Conservation (phyloP, 2,888 invertebrate species). For the Torymus texanus region DNA sequence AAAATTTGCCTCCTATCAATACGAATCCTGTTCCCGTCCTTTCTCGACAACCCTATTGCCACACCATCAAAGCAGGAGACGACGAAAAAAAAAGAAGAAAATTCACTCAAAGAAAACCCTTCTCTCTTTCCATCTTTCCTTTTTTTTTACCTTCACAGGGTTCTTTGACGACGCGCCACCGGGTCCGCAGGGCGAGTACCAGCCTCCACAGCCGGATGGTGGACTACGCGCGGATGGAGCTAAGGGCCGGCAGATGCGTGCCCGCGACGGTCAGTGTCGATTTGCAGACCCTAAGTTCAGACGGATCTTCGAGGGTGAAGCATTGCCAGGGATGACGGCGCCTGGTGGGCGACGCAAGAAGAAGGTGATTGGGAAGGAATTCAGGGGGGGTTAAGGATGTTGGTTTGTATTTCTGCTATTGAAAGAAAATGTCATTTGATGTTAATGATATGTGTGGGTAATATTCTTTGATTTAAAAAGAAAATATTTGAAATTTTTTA, state of each 20-base stretch:
- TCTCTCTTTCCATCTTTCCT: not conserved
- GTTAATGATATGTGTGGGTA: no score
- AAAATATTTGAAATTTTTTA: no score
- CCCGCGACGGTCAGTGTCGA: conserved; percentile 67
- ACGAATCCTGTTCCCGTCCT: no score
- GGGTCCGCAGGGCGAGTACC: conserved; percentile 62
- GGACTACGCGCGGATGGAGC: conserved; percentile 56
- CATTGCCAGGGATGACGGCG: conserved; percentile 56
- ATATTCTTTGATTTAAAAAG: no score
- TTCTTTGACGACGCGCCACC: conserved; percentile 64
- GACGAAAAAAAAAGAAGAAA: not conserved
- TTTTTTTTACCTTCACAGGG: conserved; percentile 58
- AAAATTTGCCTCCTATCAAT: no score
- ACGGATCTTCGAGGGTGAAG: conserved; percentile 75
- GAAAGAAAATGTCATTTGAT: no score
- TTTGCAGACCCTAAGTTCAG: conserved; percentile 74
- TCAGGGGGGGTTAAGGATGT: not conserved
- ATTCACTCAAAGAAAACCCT: not conserved
- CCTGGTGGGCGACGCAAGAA: not conserved
- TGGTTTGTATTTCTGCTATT: no score
- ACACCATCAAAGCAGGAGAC: no score
- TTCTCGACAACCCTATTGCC: no score
- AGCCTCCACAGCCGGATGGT: not conserved
- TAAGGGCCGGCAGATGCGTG: conserved; percentile 62
- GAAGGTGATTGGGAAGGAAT: conserved; percentile 37